Conservation (phyloP, 2,888 invertebrate species). For the Plagodis pulveraria region DNA sequence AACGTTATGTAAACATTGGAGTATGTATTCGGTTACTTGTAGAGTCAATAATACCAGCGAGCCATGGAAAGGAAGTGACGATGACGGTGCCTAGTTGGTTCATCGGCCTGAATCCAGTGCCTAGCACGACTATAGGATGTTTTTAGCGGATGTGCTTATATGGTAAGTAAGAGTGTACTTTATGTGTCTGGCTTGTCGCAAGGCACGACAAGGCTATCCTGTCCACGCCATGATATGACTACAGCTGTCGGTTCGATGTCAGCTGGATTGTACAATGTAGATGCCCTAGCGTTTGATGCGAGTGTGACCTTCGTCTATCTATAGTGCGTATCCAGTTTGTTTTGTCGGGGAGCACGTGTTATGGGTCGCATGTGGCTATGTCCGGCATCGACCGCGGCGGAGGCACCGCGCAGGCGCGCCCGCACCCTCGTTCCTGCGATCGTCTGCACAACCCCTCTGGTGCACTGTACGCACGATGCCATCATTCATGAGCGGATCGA, state of each 20-base stretch:
- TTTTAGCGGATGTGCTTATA: slow-evolving; percentile 62
- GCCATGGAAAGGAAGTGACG: slow-evolving; percentile 75
- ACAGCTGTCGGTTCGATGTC: background rate
- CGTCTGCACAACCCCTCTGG: slow-evolving; percentile 54
- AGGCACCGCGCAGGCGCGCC: slow-evolving; percentile 68
- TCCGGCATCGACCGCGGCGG: slow-evolving; percentile 69
- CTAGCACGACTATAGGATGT: slow-evolving; percentile 46
- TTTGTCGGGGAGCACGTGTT: slow-evolving; percentile 62
- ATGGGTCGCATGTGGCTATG: slow-evolving; percentile 62
- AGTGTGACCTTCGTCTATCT: slow-evolving; percentile 20
- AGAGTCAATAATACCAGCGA: slow-evolving; percentile 35
- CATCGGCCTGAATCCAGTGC: slow-evolving; percentile 71
- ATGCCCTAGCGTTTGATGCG: background rate
- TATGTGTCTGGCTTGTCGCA: slow-evolving; percentile 39
- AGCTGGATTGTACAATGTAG: background rate
- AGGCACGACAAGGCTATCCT: slow-evolving; percentile 29
- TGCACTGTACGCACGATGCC: slow-evolving; percentile 46
- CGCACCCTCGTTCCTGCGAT: slow-evolving; percentile 54
- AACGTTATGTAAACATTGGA: slow-evolving; percentile 17
- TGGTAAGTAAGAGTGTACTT: slow-evolving; percentile 38
- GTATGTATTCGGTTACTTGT: slow-evolving; percentile 12
- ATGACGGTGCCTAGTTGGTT: slow-evolving; percentile 64
- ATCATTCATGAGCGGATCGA: slow-evolving; percentile 23
- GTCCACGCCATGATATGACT: slow-evolving; percentile 9
- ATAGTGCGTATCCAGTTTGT: slow-evolving; percentile 16